Base-by-base conservation (phyloP, 1,140 invertebrate genomes). In the Drosophila baimaii region DNA sequence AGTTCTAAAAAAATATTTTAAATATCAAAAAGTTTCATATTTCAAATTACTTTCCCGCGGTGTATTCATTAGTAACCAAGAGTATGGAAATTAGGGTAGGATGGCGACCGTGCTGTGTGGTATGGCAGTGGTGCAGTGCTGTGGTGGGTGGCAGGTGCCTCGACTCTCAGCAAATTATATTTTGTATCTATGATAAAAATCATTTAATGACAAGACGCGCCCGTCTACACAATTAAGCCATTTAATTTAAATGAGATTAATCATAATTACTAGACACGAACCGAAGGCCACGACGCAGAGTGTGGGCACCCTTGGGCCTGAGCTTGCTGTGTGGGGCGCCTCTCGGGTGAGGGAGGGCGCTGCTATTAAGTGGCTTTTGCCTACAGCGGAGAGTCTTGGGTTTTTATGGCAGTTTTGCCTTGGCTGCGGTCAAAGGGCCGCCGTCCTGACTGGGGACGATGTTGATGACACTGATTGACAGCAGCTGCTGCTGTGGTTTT, bases 201-300 rank as follows among this genome's bases (percentile, higher is more conserved):
- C 84, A 89, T 89, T 89, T 89, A 89, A 89, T 89, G 85, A 90
- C 80, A 89, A 81, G 70, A 81, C 77, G 77, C 80, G 68, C 52
- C 56, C 37, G 63, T 54, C 68, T 66, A 65, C 77, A 75, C 84
- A 89, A 89, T 89, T 89, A 89, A 84, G 80, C 74, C 84, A 89
- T 89, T 89, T 90, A 80, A 89, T 89, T 89, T 89, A 84, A 89
- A 89, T 89, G 84, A 89, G 84, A 89, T 89, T 89, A 89, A 89
- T 89, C 84, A 89, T 89, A 89, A 89, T 89, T 89, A 89, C 79
- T 69, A 88, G 79, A 77, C 84, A 62, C 46, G 56, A 77, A 79
- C 46, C 77, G 35, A 63, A 74, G 19, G n/a, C 27, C 31, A 39
- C 46, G 37, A 29, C 44, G 17, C 9, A 17, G 25, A 21, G 47